Conservation (phyloP, 2,113 vertebrate genomes). For the Ctenomys sociabilis region DNA sequence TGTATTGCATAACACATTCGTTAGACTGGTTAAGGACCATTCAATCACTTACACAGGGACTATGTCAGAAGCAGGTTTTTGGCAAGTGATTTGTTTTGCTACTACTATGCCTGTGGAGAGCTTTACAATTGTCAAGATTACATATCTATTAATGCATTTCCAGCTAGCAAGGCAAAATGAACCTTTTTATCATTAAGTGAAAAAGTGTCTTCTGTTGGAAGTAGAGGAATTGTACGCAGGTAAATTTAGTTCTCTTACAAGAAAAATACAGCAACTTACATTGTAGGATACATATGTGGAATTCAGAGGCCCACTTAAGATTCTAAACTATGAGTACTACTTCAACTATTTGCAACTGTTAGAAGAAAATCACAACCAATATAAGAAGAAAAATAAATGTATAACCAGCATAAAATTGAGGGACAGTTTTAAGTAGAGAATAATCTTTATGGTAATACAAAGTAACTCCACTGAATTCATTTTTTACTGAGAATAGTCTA, state of each 20-base stretch:
- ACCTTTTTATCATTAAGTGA: not conserved
- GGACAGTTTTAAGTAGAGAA: not conserved
- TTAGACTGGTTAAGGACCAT: not conserved
- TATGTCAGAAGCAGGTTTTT: conserved; percentile 37
- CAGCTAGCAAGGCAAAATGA: not conserved
- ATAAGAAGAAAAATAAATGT: not conserved
- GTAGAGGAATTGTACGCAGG: conserved; percentile 1
- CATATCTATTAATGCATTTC: not conserved
- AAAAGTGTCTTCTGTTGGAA: conserved; percentile 7
- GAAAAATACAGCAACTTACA: not conserved
- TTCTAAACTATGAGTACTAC: conserved; percentile 1
- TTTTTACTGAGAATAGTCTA: conserved; percentile 26
- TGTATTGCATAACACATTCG: conserved; percentile 35
- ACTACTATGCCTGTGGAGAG: not conserved
- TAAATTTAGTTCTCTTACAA: not conserved
- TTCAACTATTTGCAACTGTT: not conserved
- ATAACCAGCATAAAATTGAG: not conserved
- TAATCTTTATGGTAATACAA: not conserved
- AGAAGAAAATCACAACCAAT: conserved; percentile 15
- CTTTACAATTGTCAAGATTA: not conserved
- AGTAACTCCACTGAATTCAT: not conserved
- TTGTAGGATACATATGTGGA: not conserved
- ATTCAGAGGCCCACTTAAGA: not conserved
- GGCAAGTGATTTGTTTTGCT: conserved; percentile 42
- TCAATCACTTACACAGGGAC: not conserved